Evolutionary conservation across 2,888 invertebrate genomes (phyloP), one percentile per base, ranked within the genome.

Genomic region (Fissipunctia ypsillon): DNA sequence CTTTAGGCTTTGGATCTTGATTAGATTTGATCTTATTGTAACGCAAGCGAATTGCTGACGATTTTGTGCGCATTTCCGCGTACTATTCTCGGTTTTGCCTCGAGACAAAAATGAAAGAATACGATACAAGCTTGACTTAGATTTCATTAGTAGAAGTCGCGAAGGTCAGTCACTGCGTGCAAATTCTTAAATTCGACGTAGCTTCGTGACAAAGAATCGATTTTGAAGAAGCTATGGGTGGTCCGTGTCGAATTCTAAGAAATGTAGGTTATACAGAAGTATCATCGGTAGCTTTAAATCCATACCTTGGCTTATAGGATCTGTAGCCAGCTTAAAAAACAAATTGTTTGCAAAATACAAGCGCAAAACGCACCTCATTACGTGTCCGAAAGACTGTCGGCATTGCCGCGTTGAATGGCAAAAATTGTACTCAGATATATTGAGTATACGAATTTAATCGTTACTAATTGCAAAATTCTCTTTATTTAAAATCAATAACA

Each of bases 201-300:
- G n/a, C 25, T 45, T 59, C 28, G n/a, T 45, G 28, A 52, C 45
- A 59, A 69, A 41, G 25, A 69, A 70, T 69, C 28, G 45, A 71
- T 56, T 71, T 79, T n/a, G 10, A 28, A 57, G 60, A 61, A 71
- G 38, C 63, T 4, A n/a, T 63, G 73, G 72, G 76, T 59, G 56
- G 72, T 72, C 63, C 22, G 38, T 22, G n/a, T 16, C 22, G 0
- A 38, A 61, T 63, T 57, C 5, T 38, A 22, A 52, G 52, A 31
- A 66, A n/a, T 28, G 6, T 43, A 35, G 22, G 41, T 12, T 12
- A 25, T 64, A 22, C 48, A 28, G 16, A 56, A 56, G 28, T 38
- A 38, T 38, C 0, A 22, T 22, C 9, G 12, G 3, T 10, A 61
- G 61, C 41, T 41, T 41, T 25, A 1, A 19, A 63, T 28, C 22